phyloP scores from a whole-genome alignment of 2,888 invertebrate genomes.

The Byasa hedistus region DNA sequence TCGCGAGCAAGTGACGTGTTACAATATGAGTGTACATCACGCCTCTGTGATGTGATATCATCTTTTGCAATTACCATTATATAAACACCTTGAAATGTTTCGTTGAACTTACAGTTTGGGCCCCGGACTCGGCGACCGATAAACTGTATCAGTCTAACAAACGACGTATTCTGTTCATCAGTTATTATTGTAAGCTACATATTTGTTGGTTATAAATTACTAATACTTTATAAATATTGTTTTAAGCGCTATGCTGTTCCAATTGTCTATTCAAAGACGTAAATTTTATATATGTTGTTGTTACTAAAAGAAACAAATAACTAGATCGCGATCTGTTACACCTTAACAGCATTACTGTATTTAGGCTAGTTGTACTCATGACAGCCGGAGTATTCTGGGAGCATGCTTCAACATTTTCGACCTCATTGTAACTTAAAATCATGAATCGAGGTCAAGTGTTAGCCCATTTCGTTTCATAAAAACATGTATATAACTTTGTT shows the following conservation, averaged over 20 bases:
- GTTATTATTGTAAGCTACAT: too few relatives aligned
- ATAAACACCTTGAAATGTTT: not conserved
- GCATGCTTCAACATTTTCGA: not conserved
- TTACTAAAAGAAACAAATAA: too few relatives aligned
- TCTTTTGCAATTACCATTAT: not conserved
- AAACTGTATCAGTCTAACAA: too few relatives aligned
- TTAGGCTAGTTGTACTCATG: not conserved
- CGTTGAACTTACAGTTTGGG: not conserved
- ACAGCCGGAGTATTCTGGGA: not conserved
- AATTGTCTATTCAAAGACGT: too few relatives aligned
- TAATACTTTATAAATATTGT: too few relatives aligned
- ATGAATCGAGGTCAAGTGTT: not conserved
- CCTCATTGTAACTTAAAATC: not conserved
- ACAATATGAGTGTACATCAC: not conserved
- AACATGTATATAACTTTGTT: not conserved
- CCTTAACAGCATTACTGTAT: too few relatives aligned
- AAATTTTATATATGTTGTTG: too few relatives aligned
- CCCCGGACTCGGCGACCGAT: too few relatives aligned
- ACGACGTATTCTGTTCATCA: too few relatives aligned
- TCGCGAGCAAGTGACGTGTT: conserved; percentile 8
- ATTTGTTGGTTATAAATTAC: too few relatives aligned
- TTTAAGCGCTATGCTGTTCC: too few relatives aligned
- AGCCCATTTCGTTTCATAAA: not conserved
- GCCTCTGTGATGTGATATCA: not conserved
- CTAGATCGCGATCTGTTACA: not conserved